These are phyloP conservation scores for Telenomus remus DNA, from an alignment of 1,140 invertebrate genomes.

Conservation along the genomic window DNA sequence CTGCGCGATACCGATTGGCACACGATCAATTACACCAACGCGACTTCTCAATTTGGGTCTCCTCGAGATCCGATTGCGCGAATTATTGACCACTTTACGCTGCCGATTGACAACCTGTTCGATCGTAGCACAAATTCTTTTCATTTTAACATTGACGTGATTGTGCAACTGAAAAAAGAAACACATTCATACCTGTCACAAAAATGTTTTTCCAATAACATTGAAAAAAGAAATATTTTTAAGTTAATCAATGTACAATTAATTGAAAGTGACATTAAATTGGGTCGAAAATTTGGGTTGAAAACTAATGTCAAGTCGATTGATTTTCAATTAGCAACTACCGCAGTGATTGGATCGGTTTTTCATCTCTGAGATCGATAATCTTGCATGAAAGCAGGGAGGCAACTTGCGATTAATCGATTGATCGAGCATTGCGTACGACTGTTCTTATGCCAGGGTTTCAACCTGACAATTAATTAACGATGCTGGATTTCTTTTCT, in stretches of 20 bases:
- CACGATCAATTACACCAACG: constrained; percentile 27
- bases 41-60: constrained; percentile 15
- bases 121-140: neutral
- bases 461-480: constrained; percentile 63
- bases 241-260: no score
- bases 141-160: no score
- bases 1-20: constrained; percentile 26
- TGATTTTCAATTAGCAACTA: no score
- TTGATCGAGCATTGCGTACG: constrained; percentile 31
- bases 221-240: no score
- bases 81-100: neutral
- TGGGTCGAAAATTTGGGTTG: no score
- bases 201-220: no score
- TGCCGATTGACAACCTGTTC: neutral
- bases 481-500: constrained; percentile 60
- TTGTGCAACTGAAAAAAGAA: no score
- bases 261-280: no score
- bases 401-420: constrained; percentile 29
- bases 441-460: constrained; percentile 42
- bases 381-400: constrained; percentile 14
- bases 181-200: no score
- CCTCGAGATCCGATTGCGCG: constrained; percentile 3
- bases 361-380: constrained; percentile 1
- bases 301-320: no score
- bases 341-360: no score